Evolutionary conservation across 2,797 vertebrate species (phyloP).

Genomic region (Phyllotis vaccarum): DNA sequence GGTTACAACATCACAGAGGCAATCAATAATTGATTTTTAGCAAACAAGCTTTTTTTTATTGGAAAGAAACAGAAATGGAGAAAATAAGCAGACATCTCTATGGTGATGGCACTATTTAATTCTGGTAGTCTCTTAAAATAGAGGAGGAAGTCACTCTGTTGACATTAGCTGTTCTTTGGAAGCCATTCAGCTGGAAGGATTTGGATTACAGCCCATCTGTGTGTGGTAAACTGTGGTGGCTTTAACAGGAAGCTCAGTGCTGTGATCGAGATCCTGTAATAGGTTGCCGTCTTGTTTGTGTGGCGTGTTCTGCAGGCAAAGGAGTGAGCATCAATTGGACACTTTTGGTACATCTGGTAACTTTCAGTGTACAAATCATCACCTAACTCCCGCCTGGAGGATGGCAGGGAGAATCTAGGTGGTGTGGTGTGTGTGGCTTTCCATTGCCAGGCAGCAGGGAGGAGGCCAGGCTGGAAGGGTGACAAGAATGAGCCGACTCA

Average conservation of each 20-base stretch:
- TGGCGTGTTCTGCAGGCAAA: neutral
- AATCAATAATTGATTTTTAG: neutral
- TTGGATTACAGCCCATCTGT: neutral
- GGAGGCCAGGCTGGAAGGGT: slow-evolving; percentile 69
- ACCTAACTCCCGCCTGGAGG: neutral
- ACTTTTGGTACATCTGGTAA: neutral
- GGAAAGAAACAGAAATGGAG: neutral
- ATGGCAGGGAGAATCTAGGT: slow-evolving; percentile 9
- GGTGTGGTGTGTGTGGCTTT: neutral
- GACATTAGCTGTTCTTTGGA: neutral
- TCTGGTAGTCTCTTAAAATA: neutral
- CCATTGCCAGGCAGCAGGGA: slow-evolving; percentile 58
- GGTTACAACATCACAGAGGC: neutral
- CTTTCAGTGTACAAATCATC: neutral
- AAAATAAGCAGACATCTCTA: neutral
- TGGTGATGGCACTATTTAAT: neutral
- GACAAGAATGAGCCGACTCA: slow-evolving; percentile 66
- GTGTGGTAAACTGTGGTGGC: neutral
- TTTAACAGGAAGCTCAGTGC: accelerated
- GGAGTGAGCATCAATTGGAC: neutral
- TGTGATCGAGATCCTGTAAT: neutral
- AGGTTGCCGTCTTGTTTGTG: neutral
- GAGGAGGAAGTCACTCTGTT: neutral
- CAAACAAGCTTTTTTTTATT: neutral
- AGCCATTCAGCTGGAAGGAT: neutral